These are phyloP conservation scores for Neotoxoptera formosana DNA, from an alignment of 1,140 invertebrate genomes.

Conservation along the genomic window DNA sequence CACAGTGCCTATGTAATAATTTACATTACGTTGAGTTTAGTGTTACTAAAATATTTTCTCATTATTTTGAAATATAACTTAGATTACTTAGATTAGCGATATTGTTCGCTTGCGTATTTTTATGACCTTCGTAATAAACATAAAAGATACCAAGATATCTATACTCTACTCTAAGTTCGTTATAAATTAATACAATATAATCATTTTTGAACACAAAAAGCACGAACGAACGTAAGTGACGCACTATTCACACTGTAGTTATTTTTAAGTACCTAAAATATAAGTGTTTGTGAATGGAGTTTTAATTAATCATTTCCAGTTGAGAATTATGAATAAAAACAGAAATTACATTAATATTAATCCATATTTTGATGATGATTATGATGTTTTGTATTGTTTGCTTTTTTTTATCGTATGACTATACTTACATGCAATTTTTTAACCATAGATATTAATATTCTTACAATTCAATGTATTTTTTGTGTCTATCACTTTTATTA, in stretches of 20 bases:
- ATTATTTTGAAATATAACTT: not conserved
- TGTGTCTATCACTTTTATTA: not conserved
- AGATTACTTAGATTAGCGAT: not conserved
- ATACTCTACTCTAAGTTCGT: not conserved
- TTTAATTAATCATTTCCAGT: not conserved
- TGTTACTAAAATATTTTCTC: not conserved
- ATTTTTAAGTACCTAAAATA: conserved; percentile 9
- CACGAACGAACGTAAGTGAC: not conserved
- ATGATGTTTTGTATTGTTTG: not conserved
- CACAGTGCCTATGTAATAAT: too few species aligned
- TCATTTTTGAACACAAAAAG: not conserved
- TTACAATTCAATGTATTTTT: not conserved
- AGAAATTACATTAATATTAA: not conserved
- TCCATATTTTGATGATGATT: not conserved
- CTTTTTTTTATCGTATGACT: not conserved
- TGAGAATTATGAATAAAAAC: not conserved
- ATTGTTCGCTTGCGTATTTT: not conserved
- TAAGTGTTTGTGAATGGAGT: not conserved
- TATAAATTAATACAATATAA: not conserved
- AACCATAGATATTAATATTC: not conserved
- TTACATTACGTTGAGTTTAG: not conserved
- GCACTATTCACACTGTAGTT: not conserved
- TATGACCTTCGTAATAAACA: not conserved
- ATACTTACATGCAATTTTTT: too few species aligned
- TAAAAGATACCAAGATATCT: not conserved